These are phyloP conservation scores for Chironomus tepperi DNA, from an alignment of 1,140 invertebrate species.

Conservation along the genomic window DNA sequence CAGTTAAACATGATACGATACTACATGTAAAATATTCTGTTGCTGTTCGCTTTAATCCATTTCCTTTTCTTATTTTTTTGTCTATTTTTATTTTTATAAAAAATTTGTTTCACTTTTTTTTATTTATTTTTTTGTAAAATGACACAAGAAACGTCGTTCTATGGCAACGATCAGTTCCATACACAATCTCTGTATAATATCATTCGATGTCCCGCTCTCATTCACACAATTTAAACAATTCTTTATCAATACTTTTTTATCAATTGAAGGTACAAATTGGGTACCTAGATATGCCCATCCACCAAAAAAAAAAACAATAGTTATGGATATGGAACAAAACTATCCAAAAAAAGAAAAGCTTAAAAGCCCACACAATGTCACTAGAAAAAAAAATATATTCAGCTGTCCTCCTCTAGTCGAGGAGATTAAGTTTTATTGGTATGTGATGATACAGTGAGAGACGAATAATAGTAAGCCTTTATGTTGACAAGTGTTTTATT, in stretches of 20 bases:
- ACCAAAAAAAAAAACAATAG: too few relatives aligned
- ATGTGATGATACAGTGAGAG: background rate
- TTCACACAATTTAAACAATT: background rate
- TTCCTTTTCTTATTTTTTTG: conserved; percentile 8
- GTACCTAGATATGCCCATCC: too few relatives aligned
- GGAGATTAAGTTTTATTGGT: background rate
- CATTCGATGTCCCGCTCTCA: background rate
- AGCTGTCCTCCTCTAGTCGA: too few relatives aligned
- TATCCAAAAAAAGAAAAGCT: too few relatives aligned
- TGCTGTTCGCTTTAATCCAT: background rate
- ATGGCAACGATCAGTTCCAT: background rate
- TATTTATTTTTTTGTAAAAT: background rate
- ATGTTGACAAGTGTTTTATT: conserved; percentile 7
- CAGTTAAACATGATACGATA: background rate
- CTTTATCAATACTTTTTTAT: background rate
- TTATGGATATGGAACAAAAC: too few relatives aligned
- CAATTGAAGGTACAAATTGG: too few relatives aligned
- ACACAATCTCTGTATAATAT: background rate
- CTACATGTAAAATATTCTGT: background rate
- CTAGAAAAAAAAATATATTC: too few relatives aligned
- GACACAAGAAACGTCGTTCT: background rate
- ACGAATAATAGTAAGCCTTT: background rate
- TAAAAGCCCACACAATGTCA: too few relatives aligned
- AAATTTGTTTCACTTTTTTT: background rate
- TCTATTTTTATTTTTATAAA: background rate